Percentiles rank a stretch among this genome's conserved stretches.
These are phyloP conservation scores for Nautilus pompilius DNA, from an alignment of 1,140 invertebrate species.

Conservation along the genomic window DNA sequence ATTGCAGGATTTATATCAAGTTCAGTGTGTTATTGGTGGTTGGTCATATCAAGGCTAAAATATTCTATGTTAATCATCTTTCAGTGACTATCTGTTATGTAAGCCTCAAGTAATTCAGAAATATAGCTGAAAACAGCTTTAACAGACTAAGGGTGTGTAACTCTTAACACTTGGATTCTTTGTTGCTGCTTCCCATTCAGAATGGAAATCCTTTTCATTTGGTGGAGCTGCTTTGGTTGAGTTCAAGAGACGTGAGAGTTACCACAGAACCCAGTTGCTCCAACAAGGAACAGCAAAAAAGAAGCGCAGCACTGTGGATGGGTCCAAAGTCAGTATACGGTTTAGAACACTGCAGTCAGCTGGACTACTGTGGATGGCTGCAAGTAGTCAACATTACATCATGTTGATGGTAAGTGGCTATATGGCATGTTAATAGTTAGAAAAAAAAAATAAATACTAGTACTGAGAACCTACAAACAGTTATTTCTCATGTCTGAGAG, in stretches of 20 bases:
- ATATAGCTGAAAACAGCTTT: background rate
- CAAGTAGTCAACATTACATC: no score
- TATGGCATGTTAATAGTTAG: no score
- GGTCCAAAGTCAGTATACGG: constrained; percentile 66
- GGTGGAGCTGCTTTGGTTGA: constrained; percentile 74
- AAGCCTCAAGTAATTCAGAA: background rate
- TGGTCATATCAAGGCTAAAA: background rate
- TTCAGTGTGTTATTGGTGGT: background rate
- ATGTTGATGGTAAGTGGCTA: no score
- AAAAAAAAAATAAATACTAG: no score
- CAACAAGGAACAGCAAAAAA: background rate
- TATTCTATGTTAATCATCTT: background rate
- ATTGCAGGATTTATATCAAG: background rate
- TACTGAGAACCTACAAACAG: no score
- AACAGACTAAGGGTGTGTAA: background rate
- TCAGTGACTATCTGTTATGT: background rate
- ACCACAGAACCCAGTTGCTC: constrained; percentile 71
- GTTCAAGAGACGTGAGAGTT: constrained; percentile 78
- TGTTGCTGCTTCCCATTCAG: constrained; percentile 41
- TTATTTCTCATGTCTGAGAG: no score
- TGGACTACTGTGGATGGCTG: constrained; percentile 67
- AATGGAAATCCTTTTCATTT: constrained; percentile 76
- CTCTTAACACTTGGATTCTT: background rate
- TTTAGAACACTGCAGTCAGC: constrained; percentile 75
- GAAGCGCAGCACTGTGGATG: constrained; percentile 14